These are phyloP conservation scores for Schizothorax lantsangensis DNA, from an alignment of 2,797 vertebrate genomes.

Conservation along the genomic window DNA sequence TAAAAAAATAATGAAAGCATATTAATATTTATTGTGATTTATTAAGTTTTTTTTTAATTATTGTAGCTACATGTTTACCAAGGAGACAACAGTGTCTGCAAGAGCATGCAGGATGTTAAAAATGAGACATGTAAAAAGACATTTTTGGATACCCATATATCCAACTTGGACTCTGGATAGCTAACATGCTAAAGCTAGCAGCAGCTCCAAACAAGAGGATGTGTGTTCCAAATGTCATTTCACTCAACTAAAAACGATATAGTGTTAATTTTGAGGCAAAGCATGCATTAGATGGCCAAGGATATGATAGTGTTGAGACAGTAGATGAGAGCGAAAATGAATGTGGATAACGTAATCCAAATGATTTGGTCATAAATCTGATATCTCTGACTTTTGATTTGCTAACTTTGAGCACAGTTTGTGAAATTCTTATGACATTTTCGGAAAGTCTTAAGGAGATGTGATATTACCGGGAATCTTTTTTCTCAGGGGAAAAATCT, in stretches of 20 bases:
- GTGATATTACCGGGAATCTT: background rate
- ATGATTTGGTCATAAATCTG: background rate
- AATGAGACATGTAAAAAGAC: background rate
- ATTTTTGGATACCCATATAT: background rate
- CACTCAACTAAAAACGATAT: background rate
- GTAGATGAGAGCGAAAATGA: background rate
- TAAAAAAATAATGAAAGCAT: background rate
- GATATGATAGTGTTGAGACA: background rate
- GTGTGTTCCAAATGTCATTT: background rate
- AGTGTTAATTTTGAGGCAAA: background rate
- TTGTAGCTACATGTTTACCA: background rate
- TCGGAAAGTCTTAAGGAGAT: background rate
- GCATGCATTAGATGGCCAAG: background rate
- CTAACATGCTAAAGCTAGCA: too few relatives aligned
- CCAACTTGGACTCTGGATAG: background rate
- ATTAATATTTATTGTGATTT: background rate
- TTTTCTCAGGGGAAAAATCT: background rate
- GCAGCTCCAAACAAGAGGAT: background rate
- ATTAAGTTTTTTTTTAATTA: background rate
- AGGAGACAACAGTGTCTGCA: background rate
- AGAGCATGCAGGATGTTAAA: background rate
- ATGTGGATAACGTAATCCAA: background rate
- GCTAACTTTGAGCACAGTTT: background rate
- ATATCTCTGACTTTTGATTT: background rate
- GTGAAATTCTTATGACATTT: background rate